A percentile compares a stretch with the other conserved stretches of the same genome.
These are phyloP conservation scores for Lineus longissimus DNA, from an alignment of 1,140 invertebrate genomes.

Conservation along the genomic window DNA sequence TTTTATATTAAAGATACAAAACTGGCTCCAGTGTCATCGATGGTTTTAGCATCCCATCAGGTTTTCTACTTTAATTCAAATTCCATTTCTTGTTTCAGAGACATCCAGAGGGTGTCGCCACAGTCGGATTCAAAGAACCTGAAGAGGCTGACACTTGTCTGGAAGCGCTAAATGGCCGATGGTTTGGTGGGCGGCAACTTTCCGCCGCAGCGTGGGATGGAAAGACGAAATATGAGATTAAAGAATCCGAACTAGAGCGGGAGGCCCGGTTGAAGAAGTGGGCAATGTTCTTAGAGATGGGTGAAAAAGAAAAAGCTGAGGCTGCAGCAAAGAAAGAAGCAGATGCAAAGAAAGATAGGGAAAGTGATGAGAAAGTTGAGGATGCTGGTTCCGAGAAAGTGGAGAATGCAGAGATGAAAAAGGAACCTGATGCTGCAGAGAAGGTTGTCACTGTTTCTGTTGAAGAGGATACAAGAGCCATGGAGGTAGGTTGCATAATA, in stretches of 20 bases:
- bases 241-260: constrained; percentile 85
- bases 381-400: no score
- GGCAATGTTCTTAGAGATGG: constrained; percentile 67
- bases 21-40: no score
- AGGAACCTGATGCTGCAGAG: no score
- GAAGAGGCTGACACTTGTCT: constrained; percentile 90
- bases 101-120: constrained; percentile 80
- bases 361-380: constrained; percentile 56
- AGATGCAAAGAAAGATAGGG: constrained; percentile 35
- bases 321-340: constrained; percentile 16
- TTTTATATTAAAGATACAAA: no score
- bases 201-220: constrained; percentile 92
- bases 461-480: no score
- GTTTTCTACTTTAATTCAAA: no score
- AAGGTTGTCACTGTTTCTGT: no score
- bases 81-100: constrained; percentile 60
- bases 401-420: neutral
- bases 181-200: constrained; percentile 77
- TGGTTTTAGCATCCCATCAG: no score
- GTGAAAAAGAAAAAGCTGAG: constrained; percentile 13
- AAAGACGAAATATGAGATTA: constrained; percentile 85
- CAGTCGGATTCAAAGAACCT: constrained; percentile 83
- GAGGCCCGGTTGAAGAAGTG: constrained; percentile 79
- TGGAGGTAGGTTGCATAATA: no score
- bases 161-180: constrained; percentile 81